These are phyloP conservation scores for Mastigias papua DNA, from an alignment of 30 jellyfish, hydroid and myxozoan species.

Conservation along the genomic window DNA sequence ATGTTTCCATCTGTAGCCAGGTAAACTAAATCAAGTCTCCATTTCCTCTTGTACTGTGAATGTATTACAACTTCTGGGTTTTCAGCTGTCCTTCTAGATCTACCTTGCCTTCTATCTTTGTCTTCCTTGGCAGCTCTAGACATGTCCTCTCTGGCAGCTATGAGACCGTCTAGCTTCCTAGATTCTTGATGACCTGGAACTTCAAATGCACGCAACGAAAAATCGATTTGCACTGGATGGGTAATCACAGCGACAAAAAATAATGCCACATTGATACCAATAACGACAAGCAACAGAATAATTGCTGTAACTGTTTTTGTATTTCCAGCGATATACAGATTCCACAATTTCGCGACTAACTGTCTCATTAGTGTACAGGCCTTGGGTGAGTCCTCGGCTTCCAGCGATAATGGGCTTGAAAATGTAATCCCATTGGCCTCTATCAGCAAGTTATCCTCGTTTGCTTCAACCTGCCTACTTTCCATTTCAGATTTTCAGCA, in stretches of 20 bases:
- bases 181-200: conserved; percentile 74
- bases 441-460: background rate
- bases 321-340: conserved; percentile 51
- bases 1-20: conserved; percentile 68
- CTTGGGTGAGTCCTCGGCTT: background rate
- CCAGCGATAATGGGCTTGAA: background rate
- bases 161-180: conserved; percentile 35
- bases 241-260: conserved; percentile 68
- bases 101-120: background rate
- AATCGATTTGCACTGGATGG: conserved; percentile 77
- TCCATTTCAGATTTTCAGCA: background rate
- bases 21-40: conserved; percentile 72
- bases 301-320: conserved; percentile 59
- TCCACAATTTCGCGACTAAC: conserved; percentile 15
- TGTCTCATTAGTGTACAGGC: background rate
- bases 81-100: conserved; percentile 11
- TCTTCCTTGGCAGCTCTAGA: conserved; percentile 40
- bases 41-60: conserved; percentile 53
- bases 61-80: conserved; percentile 61
- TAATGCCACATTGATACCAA: conserved; percentile 62
- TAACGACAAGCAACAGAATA: conserved; percentile 38
- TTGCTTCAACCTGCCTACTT: background rate
- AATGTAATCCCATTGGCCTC: background rate
- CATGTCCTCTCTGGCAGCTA: conserved; percentile 70
- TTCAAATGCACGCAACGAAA: conserved; percentile 74